Evolutionary conservation across 2,797 vertebrate genomes (phyloP).

Genomic region (Knipowitschia caucasica): DNA sequence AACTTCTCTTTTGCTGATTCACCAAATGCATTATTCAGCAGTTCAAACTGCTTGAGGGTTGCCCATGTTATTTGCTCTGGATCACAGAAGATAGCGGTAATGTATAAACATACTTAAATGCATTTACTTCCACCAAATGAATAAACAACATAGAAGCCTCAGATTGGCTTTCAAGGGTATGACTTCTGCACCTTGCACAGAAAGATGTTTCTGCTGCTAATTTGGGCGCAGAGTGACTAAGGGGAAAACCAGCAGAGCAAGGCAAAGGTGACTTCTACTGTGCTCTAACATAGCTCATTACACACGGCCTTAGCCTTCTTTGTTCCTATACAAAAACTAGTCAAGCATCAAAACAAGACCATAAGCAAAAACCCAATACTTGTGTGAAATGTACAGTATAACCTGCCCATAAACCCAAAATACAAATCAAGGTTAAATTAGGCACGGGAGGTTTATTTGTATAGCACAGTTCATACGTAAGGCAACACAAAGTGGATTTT

Average conservation of each 20-base stretch:
- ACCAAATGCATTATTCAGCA: conserved; percentile 73
- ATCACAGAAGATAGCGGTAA: conserved; percentile 10
- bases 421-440: too few species aligned
- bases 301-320: conserved; percentile 45
- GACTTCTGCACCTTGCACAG: conserved; percentile 61
- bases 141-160: conserved; percentile 16
- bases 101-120: conserved; percentile 8
- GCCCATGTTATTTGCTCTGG: conserved; percentile 28
- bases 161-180: conserved; percentile 58
- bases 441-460: too few species aligned
- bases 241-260: conserved; percentile 47
- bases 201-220: conserved; percentile 62
- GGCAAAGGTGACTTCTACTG: conserved; percentile 58
- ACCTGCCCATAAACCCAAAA: background rate
- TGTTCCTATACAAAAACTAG: conserved; percentile 1
- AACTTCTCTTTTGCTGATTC: conserved; percentile 57
- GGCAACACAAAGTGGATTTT: too few species aligned
- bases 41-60: conserved; percentile 40
- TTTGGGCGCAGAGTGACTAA: conserved; percentile 59
- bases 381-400: background rate
- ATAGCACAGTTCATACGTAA: too few species aligned
- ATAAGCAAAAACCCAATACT: conserved; percentile 1
- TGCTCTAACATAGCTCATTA: conserved; percentile 39
- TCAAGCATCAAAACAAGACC: conserved; percentile 2
- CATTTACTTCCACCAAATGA: conserved; percentile 15